Percentiles rank a stretch among this genome's conserved stretches.
phyloP scores from a whole-genome alignment of 1,140 invertebrate genomes.

The Apis laboriosa region DNA sequence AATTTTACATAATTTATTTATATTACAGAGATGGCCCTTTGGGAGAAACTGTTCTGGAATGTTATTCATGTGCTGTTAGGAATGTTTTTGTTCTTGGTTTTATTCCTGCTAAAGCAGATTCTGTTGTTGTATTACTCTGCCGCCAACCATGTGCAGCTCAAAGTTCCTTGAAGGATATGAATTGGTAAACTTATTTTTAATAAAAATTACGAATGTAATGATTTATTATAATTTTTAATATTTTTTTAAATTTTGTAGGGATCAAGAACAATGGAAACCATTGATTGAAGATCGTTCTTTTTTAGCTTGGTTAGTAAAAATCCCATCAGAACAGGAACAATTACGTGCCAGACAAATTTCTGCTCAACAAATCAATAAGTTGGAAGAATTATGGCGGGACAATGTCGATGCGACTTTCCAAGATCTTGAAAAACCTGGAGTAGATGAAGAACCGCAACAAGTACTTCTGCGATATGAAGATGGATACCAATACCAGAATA shows the following conservation, averaged over 20 bases:
- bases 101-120: conserved; percentile 99
- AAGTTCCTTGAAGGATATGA: conserved; percentile 98
- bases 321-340: conserved; percentile 97
- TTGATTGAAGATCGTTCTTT: conserved; percentile 97
- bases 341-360: conserved; percentile 96
- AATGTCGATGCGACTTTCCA: conserved; percentile 98
- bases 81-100: conserved; percentile 99
- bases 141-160: conserved; percentile 98
- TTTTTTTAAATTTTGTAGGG: conserved; percentile 81
- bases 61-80: conserved; percentile 98
- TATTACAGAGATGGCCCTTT: conserved; percentile 93
- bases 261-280: conserved; percentile 99
- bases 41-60: conserved; percentile 98
- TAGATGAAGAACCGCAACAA: conserved; percentile 98
- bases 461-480: conserved; percentile 97
- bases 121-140: conserved; percentile 98
- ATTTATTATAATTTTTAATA: neutral
- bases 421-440: conserved; percentile 98
- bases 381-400: conserved; percentile 99
- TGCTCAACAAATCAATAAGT: conserved; percentile 97
- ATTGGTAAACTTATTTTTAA: conserved; percentile 87
- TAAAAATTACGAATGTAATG: neutral
- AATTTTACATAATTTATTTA: neutral
- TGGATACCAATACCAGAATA: conserved; percentile 99
- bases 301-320: conserved; percentile 97